Conservation (phyloP, 2,888 invertebrate genomes). For the Meteorus colon region DNA sequence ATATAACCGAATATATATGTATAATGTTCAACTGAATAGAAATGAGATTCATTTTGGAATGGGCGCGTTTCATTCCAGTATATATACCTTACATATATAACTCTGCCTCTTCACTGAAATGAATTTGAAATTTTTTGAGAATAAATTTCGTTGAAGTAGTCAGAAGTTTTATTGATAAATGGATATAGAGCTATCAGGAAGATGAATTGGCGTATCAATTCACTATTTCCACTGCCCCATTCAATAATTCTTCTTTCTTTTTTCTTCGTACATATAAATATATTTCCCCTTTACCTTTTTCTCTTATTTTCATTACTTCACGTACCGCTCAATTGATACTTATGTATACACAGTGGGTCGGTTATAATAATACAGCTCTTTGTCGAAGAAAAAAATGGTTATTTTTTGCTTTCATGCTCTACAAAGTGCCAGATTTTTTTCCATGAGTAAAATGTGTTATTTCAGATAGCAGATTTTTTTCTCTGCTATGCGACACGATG, state of each 20-base stretch:
- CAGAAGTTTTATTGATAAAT: slow-evolving; percentile 3
- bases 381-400: neutral
- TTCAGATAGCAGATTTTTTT: slow-evolving; percentile 6
- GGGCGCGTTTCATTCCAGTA: slow-evolving; percentile 7
- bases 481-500: no score
- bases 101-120: neutral
- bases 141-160: slow-evolving; percentile 33
- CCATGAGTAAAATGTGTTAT: neutral
- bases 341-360: neutral
- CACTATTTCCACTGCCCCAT: neutral
- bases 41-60: slow-evolving; percentile 30
- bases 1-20: slow-evolving; percentile 11
- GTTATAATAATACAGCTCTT: neutral
- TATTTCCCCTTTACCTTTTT: neutral
- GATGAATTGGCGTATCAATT: slow-evolving; percentile 1
- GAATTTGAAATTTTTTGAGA: slow-evolving; percentile 31
- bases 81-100: neutral
- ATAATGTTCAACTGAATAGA: slow-evolving; percentile 15
- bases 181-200: neutral
- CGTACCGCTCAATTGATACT: neutral
- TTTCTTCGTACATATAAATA: neutral
- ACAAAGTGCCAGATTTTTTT: neutral
- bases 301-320: neutral
- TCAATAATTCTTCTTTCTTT: slow-evolving; percentile 42
- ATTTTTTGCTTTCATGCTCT: neutral